Evolutionary conservation across 1,140 invertebrate species (phyloP), one percentile per base, ranked within the genome.

Genomic region (Papilio xuthus): DNA sequence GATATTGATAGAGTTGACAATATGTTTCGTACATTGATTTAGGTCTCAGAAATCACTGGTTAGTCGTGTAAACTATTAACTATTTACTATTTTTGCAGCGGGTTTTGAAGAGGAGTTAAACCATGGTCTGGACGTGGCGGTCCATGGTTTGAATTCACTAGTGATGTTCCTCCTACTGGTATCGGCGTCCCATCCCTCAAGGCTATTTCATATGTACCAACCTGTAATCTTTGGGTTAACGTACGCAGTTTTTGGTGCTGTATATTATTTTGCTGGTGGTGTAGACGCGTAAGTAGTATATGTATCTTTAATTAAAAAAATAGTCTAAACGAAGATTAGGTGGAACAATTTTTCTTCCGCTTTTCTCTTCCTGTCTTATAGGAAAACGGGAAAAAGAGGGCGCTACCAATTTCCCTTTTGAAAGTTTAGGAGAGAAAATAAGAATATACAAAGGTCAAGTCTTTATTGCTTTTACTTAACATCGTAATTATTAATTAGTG

Each of bases 251-350:
- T 98, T 98, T 87, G 96, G 95, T 4, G 80, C 96, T 7, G 94
- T 98, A 26, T 98, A 97, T 88, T 97, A 96, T 88, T 70, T 92
- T 0, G 95, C 95, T n/a, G 97, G 97, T 1, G 97, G 97, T 12
- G 94, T 94, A 0, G 95, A 96, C 83, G 95, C 94, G 94, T 95
- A 92, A 90, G 94, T 89, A 47, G 50, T 20, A 12, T 32, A 23
- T 53, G 6, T 26, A 26, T 44, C 23, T 6, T 73, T 41, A 41
- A 47, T 37, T n/a, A 2, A 44, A 44, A 12, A 44, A 44, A 6
- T 15, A 47, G 44, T 47, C 44, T 47, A 18, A 47, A 47, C 44
- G 44, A 18, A 4, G 4, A 47, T 15, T 15, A 18, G 44, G 15
- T 47, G 3, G 15, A 47, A 18, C 50, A 1, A n/a, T 53, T 53